phyloP scores from a whole-genome alignment of 2,113 vertebrate genomes.

The Lucifuga dentata region DNA sequence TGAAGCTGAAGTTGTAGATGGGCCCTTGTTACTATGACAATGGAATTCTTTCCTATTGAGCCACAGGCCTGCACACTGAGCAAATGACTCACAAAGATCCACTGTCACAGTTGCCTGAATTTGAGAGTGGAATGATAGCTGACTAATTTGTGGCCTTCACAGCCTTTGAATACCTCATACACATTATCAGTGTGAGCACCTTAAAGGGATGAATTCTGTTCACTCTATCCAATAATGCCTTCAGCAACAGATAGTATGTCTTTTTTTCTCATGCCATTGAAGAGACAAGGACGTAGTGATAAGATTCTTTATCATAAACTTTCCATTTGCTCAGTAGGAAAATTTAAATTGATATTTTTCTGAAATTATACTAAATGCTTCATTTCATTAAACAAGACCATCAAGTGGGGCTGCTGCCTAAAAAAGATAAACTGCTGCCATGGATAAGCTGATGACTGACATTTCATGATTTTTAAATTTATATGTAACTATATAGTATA shows the following conservation, averaged over 20 bases:
- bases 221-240: neutral
- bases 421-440: too few species aligned
- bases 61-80: neutral
- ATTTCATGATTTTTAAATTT: too few species aligned
- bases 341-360: neutral
- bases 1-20: neutral
- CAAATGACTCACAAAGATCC: neutral
- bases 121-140: neutral
- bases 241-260: neutral
- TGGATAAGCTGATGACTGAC: too few species aligned
- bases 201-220: neutral
- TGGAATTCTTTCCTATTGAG: neutral
- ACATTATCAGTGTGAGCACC: neutral
- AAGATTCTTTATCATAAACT: neutral
- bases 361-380: neutral
- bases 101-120: neutral
- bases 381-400: too few species aligned
- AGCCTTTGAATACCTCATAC: neutral
- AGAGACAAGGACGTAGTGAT: slow-evolving; percentile 2
- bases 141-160: slow-evolving; percentile 21
- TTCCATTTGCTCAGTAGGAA: neutral
- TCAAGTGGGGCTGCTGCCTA: too few species aligned
- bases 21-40: neutral
- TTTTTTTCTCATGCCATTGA: slow-evolving; percentile 8
- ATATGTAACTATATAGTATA: too few species aligned